Conservation (phyloP, 2,888 invertebrate genomes). For the Acanthosoma haemorrhoidale region DNA sequence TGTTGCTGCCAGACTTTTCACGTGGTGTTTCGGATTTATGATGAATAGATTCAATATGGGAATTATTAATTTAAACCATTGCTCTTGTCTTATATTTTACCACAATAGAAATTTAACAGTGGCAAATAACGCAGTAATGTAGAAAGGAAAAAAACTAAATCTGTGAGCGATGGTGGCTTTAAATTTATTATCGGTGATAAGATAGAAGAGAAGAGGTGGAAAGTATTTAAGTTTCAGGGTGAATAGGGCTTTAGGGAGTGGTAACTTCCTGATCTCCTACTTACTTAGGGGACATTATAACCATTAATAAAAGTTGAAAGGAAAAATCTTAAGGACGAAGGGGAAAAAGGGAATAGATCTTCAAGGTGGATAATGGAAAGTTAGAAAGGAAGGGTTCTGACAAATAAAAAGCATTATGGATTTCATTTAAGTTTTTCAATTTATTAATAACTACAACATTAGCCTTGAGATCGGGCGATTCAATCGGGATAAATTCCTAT, state of each 20-base stretch:
- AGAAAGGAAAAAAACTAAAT: not conserved
- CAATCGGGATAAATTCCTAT: no score
- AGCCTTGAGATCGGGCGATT: no score
- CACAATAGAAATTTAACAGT: no score
- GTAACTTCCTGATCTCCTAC: constrained; percentile 12
- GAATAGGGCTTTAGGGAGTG: constrained; percentile 22
- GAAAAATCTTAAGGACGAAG: constrained; percentile 11
- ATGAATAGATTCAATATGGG: no score
- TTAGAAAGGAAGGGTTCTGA: not conserved
- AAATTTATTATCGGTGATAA: constrained; percentile 21
- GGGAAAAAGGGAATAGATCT: constrained; percentile 10
- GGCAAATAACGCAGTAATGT: not conserved
- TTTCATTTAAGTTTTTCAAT: constrained; percentile 16
- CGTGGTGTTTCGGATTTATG: no score
- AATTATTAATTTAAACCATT: no score
- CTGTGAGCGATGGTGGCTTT: constrained; percentile 1
- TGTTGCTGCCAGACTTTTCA: no score
- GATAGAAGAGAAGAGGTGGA: constrained; percentile 13
- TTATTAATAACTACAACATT: no score
- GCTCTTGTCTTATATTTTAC: no score
- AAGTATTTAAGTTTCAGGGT: constrained; percentile 3
- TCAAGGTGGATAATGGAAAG: constrained; percentile 10
- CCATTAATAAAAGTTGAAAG: constrained; percentile 24
- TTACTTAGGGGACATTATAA: constrained; percentile 22
- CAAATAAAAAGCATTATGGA: not conserved